phyloP scores from a whole-genome alignment of 23 tunicate species.

The Botrylloides violaceus region DNA sequence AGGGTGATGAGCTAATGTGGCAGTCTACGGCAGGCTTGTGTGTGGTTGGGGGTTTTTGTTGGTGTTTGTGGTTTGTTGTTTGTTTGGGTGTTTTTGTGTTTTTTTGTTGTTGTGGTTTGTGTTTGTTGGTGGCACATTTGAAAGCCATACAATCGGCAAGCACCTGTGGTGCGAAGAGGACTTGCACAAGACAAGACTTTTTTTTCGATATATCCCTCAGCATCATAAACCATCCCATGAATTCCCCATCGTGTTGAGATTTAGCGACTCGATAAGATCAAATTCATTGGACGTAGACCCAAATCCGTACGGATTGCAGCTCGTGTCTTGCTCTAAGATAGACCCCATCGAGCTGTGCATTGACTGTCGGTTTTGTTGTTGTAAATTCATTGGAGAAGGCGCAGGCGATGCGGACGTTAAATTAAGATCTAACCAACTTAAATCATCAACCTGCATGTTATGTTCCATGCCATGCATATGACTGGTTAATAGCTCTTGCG shows the following conservation, averaged over 20 bases:
- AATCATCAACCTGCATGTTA: conserved; percentile 35
- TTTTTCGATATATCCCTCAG: no score
- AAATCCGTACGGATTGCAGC: conserved; percentile 12
- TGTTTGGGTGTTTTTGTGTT: no score
- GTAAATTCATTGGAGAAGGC: conserved; percentile 45
- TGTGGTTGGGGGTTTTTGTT: no score
- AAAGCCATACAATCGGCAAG: no score
- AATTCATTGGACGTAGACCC: neutral
- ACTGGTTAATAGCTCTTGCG: conserved; percentile 57
- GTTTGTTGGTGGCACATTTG: no score
- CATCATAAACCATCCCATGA: conserved; percentile 24
- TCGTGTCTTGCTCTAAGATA: conserved; percentile 24
- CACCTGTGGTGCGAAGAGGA: no score
- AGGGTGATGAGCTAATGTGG: no score
- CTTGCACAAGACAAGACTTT: no score
- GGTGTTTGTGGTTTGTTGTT: no score
- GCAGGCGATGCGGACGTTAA: conserved; percentile 44
- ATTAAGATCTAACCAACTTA: conserved; percentile 66
- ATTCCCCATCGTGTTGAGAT: conserved; percentile 4
- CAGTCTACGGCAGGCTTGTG: no score
- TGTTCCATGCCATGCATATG: conserved; percentile 10
- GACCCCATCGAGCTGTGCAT: conserved; percentile 37
- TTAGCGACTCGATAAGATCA: conserved; percentile 19
- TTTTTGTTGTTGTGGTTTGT: no score
- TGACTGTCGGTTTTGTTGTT: conserved; percentile 26